phyloP scores from a whole-genome alignment of 2,113 vertebrate genomes.

The Malaclemys terrapin region DNA sequence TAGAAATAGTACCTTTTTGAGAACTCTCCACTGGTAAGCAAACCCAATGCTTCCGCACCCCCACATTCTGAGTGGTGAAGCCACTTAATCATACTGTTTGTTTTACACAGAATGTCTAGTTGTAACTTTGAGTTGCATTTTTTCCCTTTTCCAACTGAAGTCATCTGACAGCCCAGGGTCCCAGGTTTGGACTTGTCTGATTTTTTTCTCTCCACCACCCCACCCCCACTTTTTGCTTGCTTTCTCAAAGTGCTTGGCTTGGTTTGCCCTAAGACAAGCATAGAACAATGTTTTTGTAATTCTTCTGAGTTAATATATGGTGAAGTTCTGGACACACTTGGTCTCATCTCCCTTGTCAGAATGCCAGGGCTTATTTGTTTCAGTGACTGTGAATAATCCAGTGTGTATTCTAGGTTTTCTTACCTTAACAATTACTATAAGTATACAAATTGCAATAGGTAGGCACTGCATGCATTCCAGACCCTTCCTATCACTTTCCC shows the following conservation, averaged over 20 bases:
- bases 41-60: neutral
- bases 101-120: conserved; percentile 8
- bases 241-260: conserved; percentile 66
- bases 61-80: neutral
- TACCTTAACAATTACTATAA: neutral
- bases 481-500: neutral
- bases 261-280: conserved; percentile 26
- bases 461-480: neutral
- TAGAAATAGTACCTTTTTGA: neutral
- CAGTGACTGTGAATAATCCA: neutral
- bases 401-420: neutral
- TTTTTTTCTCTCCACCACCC: conserved; percentile 18
- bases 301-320: neutral
- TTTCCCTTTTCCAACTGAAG: conserved; percentile 74
- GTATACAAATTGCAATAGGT: neutral
- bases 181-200: conserved; percentile 80
- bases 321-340: neutral
- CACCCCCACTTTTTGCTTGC: conserved; percentile 17
- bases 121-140: conserved; percentile 28
- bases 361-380: neutral
- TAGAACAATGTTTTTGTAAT: conserved; percentile 20
- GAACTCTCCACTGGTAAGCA: neutral
- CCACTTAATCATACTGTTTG: neutral
- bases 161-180: conserved; percentile 73
- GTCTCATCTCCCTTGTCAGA: neutral